Evolutionary conservation across 2,888 invertebrate genomes (phyloP).

Genomic region (Drosophila ochracea): DNA sequence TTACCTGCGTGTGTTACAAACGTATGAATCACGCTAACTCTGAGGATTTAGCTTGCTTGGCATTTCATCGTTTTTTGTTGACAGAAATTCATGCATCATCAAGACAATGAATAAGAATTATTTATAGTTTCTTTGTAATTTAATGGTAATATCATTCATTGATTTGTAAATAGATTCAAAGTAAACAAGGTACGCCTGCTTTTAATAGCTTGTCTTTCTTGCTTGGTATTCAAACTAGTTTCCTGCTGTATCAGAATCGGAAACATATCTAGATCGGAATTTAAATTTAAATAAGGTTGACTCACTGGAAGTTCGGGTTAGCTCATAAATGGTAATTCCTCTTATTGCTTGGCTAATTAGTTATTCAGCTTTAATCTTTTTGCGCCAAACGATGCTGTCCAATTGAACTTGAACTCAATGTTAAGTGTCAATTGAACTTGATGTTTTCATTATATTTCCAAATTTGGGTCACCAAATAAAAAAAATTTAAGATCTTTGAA

Average conservation of each 20-base stretch:
- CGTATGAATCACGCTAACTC: conserved; percentile 2
- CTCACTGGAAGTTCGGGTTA: not conserved
- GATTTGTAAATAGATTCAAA: not conserved
- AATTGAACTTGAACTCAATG: conserved; percentile 72
- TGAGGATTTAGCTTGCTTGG: not conserved
- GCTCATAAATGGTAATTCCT: not conserved
- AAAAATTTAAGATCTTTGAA: not conserved
- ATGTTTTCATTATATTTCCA: conserved; percentile 62
- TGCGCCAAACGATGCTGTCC: conserved; percentile 21
- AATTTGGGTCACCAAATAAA: conserved; percentile 41
- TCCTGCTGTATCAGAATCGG: not conserved
- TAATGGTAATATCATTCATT: not conserved
- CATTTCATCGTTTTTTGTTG: not conserved
- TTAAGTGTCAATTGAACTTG: conserved; percentile 67
- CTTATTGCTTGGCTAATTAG: not conserved
- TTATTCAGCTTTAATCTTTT: conserved; percentile 16
- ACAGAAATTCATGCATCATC: not conserved
- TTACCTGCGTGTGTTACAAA: too few species aligned
- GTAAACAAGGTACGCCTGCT: not conserved
- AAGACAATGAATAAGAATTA: conserved; percentile 12
- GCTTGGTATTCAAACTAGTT: too few species aligned
- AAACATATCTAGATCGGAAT: not conserved
- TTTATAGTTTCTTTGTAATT: conserved; percentile 20
- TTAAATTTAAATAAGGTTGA: not conserved
- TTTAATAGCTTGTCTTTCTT: not conserved